A percentile compares a stretch with the other conserved stretches of the same genome.
phyloP scores from a whole-genome alignment of 2,888 invertebrate species.

The Ypsolopha sequella region DNA sequence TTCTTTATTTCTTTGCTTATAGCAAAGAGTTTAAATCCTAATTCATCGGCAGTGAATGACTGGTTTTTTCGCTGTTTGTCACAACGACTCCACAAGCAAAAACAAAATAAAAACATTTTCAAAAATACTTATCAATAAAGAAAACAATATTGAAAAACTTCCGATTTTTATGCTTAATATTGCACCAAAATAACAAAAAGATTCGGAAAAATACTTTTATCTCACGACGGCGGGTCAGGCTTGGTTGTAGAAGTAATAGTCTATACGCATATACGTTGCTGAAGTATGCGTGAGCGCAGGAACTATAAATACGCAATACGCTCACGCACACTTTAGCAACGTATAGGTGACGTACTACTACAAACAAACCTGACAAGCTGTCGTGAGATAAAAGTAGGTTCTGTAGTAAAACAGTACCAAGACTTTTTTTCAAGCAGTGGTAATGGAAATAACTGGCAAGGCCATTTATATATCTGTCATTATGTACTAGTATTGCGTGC shows the following conservation, averaged over 20 bases:
- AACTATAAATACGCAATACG: too few relatives aligned
- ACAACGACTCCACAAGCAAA: constrained; percentile 19
- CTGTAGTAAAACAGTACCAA: neutral
- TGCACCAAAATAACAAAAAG: neutral
- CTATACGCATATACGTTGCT: too few relatives aligned
- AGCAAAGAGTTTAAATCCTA: constrained; percentile 16
- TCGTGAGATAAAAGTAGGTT: too few relatives aligned
- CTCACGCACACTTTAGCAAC: too few relatives aligned
- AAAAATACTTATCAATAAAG: constrained; percentile 1
- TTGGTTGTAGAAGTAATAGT: too few relatives aligned
- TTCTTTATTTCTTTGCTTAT: neutral
- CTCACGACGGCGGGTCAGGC: too few relatives aligned
- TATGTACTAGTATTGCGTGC: too few relatives aligned
- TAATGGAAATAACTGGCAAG: too few relatives aligned
- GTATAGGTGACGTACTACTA: too few relatives aligned
- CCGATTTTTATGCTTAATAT: neutral
- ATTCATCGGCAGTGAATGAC: constrained; percentile 54
- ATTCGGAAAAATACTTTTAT: neutral
- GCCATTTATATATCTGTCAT: too few relatives aligned
- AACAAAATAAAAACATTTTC: constrained; percentile 15
- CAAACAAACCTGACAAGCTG: too few relatives aligned
- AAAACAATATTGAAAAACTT: neutral
- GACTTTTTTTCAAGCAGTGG: neutral
- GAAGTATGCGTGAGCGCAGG: too few relatives aligned
- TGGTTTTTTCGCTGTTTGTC: constrained; percentile 27